These are phyloP conservation scores for Acrobasis repandana DNA, from an alignment of 2,888 invertebrate genomes.

Conservation along the genomic window DNA sequence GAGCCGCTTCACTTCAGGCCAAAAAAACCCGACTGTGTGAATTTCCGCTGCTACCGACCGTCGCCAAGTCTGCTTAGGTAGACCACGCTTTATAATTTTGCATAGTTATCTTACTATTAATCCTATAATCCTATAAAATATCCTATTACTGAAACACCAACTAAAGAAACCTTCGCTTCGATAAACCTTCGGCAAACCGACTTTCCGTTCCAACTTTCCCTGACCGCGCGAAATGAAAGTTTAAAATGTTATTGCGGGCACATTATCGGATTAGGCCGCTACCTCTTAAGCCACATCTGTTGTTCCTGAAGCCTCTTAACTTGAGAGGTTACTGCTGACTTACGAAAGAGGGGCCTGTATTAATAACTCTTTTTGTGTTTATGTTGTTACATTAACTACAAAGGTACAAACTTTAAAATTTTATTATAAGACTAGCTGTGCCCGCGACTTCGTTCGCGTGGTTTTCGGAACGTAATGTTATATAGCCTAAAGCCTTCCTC, in stretches of 20 bases:
- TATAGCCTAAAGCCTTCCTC: too few relatives aligned
- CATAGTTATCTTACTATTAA: too few relatives aligned
- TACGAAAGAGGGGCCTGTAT: constrained; percentile 22
- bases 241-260: constrained; percentile 49
- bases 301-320: constrained; percentile 45
- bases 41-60: too few relatives aligned
- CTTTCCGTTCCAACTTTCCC: constrained; percentile 8
- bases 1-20: too few relatives aligned
- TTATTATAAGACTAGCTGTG: too few relatives aligned
- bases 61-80: too few relatives aligned
- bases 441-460: too few relatives aligned
- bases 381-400: not conserved
- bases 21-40: too few relatives aligned
- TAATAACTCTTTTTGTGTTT: constrained; percentile 16
- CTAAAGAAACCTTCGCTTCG: not conserved
- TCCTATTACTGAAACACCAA: not conserved
- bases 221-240: constrained; percentile 38
- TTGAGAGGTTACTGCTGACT: constrained; percentile 33
- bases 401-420: too few relatives aligned
- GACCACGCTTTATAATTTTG: too few relatives aligned
- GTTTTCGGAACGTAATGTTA: too few relatives aligned
- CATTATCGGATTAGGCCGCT: constrained; percentile 60
- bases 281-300: constrained; percentile 61
- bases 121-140: not conserved
- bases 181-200: constrained; percentile 1